These are phyloP conservation scores for Metopolophium dirhodum DNA, from an alignment of 1,140 invertebrate genomes.

Conservation along the genomic window DNA sequence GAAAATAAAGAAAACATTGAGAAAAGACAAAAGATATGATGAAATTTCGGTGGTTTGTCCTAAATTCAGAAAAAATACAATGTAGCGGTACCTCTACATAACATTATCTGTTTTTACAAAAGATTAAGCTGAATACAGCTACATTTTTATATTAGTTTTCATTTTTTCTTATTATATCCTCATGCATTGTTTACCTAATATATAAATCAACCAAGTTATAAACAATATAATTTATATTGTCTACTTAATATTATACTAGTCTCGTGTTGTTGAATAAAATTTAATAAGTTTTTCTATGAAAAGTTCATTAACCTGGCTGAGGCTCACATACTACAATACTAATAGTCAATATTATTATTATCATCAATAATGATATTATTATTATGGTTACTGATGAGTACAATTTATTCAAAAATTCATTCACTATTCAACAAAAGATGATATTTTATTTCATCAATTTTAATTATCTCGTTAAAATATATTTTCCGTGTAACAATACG, in stretches of 20 bases:
- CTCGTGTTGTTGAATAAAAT: not conserved
- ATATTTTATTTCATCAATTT: not conserved
- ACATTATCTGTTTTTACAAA: slow-evolving; percentile 6
- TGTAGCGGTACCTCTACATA: not conserved
- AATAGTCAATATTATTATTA: too few relatives aligned
- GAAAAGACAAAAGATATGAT: not conserved
- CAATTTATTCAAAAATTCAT: not conserved
- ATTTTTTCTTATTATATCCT: not conserved
- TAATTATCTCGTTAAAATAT: not conserved
- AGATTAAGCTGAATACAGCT: not conserved
- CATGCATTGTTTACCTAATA: not conserved
- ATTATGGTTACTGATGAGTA: not conserved
- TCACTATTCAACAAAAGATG: not conserved
- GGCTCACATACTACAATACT: not conserved
- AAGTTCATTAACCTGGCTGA: not conserved
- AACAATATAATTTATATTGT: not conserved
- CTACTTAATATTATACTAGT: not conserved
- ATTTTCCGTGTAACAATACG: not conserved
- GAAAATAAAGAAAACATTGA: not conserved
- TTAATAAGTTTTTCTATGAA: not conserved
- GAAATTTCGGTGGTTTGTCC: not conserved
- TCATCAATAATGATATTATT: not conserved
- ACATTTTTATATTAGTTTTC: not conserved
- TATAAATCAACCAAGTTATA: not conserved
- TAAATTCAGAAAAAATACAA: not conserved